Evolutionary conservation across 2,797 vertebrate species (phyloP).

Genomic region (Champsocephalus esox): DNA sequence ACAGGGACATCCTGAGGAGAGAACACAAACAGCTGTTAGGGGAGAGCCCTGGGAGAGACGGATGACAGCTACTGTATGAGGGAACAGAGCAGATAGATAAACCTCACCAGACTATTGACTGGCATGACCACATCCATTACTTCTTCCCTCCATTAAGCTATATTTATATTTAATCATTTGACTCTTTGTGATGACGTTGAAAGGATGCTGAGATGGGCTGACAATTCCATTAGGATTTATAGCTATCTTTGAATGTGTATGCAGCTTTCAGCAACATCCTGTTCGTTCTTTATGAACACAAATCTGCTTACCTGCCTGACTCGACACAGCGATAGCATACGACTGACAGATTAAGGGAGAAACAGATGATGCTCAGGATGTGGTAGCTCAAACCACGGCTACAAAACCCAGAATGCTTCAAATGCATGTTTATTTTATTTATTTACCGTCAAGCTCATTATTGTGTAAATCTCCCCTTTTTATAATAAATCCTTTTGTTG

Average conservation of each 20-base stretch:
- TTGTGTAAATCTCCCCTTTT: neutral
- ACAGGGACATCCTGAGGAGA: conserved; percentile 87
- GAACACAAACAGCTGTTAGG: conserved; percentile 45
- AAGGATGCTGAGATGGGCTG: neutral
- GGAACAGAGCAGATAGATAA: neutral
- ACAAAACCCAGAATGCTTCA: neutral
- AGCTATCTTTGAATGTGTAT: neutral
- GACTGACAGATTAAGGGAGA: neutral
- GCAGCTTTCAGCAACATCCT: neutral
- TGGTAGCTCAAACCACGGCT: neutral
- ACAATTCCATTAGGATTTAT: neutral
- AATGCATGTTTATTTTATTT: neutral
- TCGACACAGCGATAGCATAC: neutral
- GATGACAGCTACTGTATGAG: neutral
- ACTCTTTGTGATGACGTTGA: neutral
- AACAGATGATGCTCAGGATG: neutral
- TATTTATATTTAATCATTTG: neutral
- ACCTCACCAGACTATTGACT: neutral
- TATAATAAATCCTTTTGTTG: neutral
- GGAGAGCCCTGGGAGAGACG: neutral
- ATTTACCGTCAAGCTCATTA: too few species aligned
- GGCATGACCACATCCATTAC: neutral
- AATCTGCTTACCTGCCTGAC: neutral
- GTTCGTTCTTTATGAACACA: neutral
- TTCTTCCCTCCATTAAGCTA: conserved; percentile 15